Percentiles rank a stretch among this genome's conserved stretches.
These are phyloP conservation scores for Lerista edwardsae DNA, from an alignment of 2,797 vertebrate species.

Conservation along the genomic window DNA sequence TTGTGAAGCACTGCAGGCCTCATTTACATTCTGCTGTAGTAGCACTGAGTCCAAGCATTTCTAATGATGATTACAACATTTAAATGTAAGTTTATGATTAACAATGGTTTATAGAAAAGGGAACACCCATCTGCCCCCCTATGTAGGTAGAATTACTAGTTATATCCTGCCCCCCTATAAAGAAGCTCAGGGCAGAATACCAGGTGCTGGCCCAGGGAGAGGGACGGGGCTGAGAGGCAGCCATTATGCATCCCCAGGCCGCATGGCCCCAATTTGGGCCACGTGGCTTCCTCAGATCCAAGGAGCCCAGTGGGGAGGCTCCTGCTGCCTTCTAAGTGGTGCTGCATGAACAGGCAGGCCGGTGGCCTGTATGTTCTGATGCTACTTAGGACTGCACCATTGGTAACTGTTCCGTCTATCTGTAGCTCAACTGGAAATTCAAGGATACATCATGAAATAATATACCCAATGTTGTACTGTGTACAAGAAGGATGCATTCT, in stretches of 20 bases:
- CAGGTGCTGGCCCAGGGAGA: too few species aligned
- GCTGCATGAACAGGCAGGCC: too few species aligned
- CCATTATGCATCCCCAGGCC: too few species aligned
- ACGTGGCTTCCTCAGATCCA: too few species aligned
- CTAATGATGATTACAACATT: constrained; percentile 35
- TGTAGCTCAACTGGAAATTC: not conserved
- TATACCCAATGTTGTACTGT: not conserved
- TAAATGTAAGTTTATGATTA: constrained; percentile 20
- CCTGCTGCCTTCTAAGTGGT: too few species aligned
- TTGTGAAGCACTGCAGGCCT: constrained; percentile 46
- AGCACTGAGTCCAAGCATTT: constrained; percentile 16
- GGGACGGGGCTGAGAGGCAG: too few species aligned
- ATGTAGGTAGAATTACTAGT: not conserved
- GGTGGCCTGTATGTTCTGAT: too few species aligned
- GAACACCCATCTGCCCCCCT: constrained; percentile 7
- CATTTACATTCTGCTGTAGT: constrained; percentile 33
- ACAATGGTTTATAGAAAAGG: constrained; percentile 41
- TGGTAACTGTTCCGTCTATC: not conserved
- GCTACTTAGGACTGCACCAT: too few species aligned
- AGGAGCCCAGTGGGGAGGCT: too few species aligned
- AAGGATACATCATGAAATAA: not conserved
- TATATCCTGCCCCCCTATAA: not conserved
- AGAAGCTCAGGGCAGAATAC: too few species aligned
- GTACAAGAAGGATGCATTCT: not conserved
- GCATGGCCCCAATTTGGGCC: too few species aligned